Conservation (phyloP, 1,140 invertebrate species). For the Linepithema humile region DNA sequence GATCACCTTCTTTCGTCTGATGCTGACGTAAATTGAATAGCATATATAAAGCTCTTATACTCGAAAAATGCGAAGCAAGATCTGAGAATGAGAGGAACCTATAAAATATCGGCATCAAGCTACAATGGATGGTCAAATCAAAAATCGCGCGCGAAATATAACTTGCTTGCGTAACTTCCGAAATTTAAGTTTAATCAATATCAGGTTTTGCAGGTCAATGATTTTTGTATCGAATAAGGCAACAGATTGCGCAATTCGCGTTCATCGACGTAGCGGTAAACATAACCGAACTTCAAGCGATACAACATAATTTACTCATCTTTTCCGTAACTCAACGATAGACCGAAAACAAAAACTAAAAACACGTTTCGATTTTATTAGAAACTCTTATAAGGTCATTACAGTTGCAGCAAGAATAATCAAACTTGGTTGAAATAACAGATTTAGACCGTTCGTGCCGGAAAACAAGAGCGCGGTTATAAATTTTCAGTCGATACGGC, state of each 20-base stretch:
- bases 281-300: neutral
- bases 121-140: neutral
- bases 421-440: neutral
- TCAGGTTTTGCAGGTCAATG: neutral
- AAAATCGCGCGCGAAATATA: neutral
- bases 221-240: neutral
- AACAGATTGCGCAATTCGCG: neutral
- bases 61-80: neutral
- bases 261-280: neutral
- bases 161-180: neutral
- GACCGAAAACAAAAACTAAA: neutral
- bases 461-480: neutral
- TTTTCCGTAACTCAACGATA: neutral
- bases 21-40: neutral
- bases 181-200: neutral
- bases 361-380: neutral
- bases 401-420: neutral
- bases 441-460: neutral
- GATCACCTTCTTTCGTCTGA: neutral
- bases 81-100: neutral
- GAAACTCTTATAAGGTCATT: neutral
- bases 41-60: neutral
- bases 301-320: neutral
- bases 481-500: conserved; percentile 29
- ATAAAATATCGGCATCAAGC: neutral